phyloP scores from a whole-genome alignment of 2,113 vertebrate genomes.

The Nanger granti region DNA sequence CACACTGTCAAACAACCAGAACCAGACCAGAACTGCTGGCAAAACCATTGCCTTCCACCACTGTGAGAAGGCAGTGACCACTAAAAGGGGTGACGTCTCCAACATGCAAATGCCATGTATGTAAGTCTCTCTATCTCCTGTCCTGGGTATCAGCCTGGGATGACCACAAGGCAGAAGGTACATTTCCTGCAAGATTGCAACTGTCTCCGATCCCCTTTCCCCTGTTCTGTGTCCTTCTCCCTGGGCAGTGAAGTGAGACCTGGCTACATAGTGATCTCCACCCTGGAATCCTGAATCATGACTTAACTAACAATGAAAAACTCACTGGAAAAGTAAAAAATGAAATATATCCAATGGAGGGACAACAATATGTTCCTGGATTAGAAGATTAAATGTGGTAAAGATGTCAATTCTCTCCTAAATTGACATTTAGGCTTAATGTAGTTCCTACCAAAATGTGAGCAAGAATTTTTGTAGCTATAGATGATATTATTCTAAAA shows the following conservation, averaged over 20 bases:
- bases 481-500: neutral
- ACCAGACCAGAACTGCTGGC: conserved; percentile 86
- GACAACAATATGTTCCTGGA: neutral
- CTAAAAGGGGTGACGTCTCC: conserved; percentile 72
- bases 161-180: conserved; percentile 73
- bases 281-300: neutral
- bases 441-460: neutral
- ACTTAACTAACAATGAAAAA: neutral
- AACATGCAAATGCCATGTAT: conserved; percentile 79
- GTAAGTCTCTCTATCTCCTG: conserved; percentile 78
- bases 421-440: neutral
- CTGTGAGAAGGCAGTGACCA: conserved; percentile 79
- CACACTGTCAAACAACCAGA: conserved; percentile 56
- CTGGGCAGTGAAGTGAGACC: neutral
- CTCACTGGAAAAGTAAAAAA: neutral
- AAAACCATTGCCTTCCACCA: conserved; percentile 81
- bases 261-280: neutral
- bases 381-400: neutral
- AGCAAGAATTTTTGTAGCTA: neutral
- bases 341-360: neutral
- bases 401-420: neutral
- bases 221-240: neutral
- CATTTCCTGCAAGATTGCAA: conserved; percentile 79
- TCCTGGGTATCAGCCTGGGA: conserved; percentile 84
- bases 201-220: neutral